Conservation (phyloP, 2,888 invertebrate species). For the Clitarchus hookeri region DNA sequence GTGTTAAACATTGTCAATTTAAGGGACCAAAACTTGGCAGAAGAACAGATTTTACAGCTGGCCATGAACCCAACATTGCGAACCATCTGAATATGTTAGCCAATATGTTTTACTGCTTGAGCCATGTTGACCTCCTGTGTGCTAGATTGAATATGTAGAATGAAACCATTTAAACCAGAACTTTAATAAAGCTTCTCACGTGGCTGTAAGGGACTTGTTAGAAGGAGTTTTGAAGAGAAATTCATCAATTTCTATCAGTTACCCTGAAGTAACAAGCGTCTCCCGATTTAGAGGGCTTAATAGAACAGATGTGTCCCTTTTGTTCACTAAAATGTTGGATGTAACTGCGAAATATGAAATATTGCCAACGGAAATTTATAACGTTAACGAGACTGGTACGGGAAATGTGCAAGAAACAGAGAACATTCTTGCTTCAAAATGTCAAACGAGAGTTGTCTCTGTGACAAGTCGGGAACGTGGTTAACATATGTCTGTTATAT, state of each 20-base stretch:
- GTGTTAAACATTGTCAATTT: not conserved
- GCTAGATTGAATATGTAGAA: not conserved
- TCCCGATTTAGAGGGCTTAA: not conserved
- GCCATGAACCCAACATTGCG: not conserved
- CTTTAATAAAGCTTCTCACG: not conserved
- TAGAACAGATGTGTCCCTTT: not conserved
- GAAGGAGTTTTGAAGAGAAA: not conserved
- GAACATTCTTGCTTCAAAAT: constrained; percentile 52
- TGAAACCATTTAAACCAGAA: not conserved
- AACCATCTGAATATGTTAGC: not conserved
- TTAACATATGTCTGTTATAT: constrained; percentile 49
- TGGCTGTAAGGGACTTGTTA: not conserved
- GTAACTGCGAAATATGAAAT: not conserved
- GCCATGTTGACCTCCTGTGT: not conserved
- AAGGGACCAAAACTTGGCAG: not conserved
- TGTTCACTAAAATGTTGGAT: not conserved
- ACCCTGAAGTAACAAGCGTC: not conserved
- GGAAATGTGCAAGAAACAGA: constrained; percentile 52
- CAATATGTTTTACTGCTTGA: not conserved
- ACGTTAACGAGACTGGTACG: constrained; percentile 53
- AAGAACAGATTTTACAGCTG: not conserved
- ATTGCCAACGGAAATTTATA: not conserved
- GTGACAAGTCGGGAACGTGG: constrained; percentile 53
- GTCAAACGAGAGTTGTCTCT: constrained; percentile 52
- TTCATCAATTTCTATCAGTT: not conserved